A percentile compares a stretch with the other conserved stretches of the same genome.
phyloP scores from a whole-genome alignment of 2,888 invertebrate genomes.

The Drosophila monieri region DNA sequence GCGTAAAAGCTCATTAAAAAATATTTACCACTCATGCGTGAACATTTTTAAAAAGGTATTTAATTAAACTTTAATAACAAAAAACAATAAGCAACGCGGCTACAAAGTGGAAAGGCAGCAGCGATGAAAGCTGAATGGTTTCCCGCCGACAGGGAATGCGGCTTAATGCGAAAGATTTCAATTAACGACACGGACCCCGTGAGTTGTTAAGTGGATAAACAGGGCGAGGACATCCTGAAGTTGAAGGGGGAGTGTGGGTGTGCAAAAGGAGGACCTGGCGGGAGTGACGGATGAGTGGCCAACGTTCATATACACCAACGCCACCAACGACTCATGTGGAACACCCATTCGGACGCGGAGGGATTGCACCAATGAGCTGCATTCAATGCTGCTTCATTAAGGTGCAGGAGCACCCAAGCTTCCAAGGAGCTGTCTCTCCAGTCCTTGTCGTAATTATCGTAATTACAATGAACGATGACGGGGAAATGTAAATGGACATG shows the following conservation, averaged over 20 bases:
- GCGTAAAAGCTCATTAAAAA: conserved; percentile 73
- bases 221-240: conserved; percentile 22
- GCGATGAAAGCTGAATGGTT: not conserved
- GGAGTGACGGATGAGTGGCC: conserved; percentile 23
- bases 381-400: conserved; percentile 73
- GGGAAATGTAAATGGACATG: conserved; percentile 48
- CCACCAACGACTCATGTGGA: conserved; percentile 23
- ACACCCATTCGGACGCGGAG: conserved; percentile 18
- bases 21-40: conserved; percentile 70
- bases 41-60: conserved; percentile 71
- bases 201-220: conserved; percentile 71
- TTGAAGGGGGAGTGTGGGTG: not conserved
- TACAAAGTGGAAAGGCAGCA: conserved; percentile 2
- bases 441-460: conserved; percentile 71
- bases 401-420: conserved; percentile 47
- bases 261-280: not conserved
- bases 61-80: conserved; percentile 74
- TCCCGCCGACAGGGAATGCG: conserved; percentile 5
- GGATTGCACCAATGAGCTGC: conserved; percentile 42
- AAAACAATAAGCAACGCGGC: conserved; percentile 44
- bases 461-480: conserved; percentile 71
- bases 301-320: conserved; percentile 6
- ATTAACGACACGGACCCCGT: conserved; percentile 64
- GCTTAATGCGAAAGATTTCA: conserved; percentile 75
- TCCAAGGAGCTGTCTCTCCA: conserved; percentile 32